Percentiles rank a stretch among this genome's conserved stretches.
These are phyloP conservation scores for Ecdyonurus torrentis DNA, from an alignment of 2,888 invertebrate species.

Conservation along the genomic window DNA sequence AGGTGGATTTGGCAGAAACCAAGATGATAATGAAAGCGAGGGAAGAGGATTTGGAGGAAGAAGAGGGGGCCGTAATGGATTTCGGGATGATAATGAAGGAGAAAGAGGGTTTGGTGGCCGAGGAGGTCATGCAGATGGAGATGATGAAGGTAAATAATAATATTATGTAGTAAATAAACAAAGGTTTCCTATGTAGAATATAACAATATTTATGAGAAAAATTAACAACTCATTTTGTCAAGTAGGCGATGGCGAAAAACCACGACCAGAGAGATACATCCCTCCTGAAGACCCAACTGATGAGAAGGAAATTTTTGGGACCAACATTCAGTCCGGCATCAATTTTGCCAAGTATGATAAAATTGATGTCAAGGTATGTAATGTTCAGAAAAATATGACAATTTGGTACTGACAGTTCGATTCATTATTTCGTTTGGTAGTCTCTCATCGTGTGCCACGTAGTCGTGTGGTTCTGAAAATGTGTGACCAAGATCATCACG, in stretches of 20 bases:
- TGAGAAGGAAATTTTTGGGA: constrained; percentile 50
- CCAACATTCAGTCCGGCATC: constrained; percentile 60
- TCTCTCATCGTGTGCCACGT: no score
- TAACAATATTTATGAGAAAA: background rate
- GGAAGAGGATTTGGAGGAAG: background rate
- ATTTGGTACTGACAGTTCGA: background rate
- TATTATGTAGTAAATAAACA: no score
- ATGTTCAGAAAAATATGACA: constrained; percentile 19
- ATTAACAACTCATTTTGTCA: background rate
- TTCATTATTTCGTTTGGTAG: no score
- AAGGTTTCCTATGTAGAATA: no score
- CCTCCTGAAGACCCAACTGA: constrained; percentile 59
- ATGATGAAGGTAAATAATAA: constrained; percentile 9
- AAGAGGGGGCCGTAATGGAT: background rate
- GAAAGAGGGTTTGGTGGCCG: constrained; percentile 10
- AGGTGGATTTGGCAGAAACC: background rate
- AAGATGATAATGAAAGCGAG: constrained; percentile 5
- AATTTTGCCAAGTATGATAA: constrained; percentile 84
- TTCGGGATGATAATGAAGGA: background rate
- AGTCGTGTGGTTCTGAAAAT: no score
- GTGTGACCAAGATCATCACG: no score
- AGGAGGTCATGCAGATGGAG: constrained; percentile 15
- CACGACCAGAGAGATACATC: constrained; percentile 44
- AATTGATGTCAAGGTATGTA: constrained; percentile 68
- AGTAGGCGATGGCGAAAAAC: constrained; percentile 11